Conservation (phyloP, 1,140 invertebrate genomes). For the Drosophila sturtevanti region DNA sequence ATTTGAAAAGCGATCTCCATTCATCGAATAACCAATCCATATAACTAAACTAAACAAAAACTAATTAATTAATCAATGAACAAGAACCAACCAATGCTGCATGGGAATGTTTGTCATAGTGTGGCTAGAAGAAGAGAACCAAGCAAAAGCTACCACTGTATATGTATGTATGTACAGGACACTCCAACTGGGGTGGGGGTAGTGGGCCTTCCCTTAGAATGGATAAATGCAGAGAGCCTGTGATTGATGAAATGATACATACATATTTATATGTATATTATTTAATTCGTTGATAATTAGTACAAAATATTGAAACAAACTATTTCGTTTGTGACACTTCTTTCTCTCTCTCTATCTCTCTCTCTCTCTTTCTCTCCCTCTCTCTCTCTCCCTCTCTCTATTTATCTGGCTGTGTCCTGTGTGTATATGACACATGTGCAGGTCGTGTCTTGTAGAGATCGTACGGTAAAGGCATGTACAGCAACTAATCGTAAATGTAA, state of each 20-base stretch:
- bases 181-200: background rate
- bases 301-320: background rate
- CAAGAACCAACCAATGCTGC: conserved; percentile 34
- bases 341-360: background rate
- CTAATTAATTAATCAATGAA: too few species aligned
- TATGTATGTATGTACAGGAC: too few species aligned
- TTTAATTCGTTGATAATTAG: too few species aligned
- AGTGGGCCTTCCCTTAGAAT: background rate
- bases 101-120: conserved; percentile 70
- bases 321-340: background rate
- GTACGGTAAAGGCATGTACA: conserved; percentile 76
- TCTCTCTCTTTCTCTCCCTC: background rate
- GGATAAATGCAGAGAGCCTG: background rate
- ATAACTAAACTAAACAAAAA: conserved; percentile 15
- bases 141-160: background rate
- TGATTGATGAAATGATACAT: too few species aligned
- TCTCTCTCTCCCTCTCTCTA: background rate
- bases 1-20: too few species aligned
- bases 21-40: too few species aligned
- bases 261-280: too few species aligned
- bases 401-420: too few species aligned
- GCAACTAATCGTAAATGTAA: conserved; percentile 66
- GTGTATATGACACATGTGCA: conserved; percentile 38
- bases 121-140: conserved; percentile 19
- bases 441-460: conserved; percentile 78